Evolutionary conservation across 2,113 vertebrate genomes (phyloP).

Genomic region (Crotalus horridus): DNA sequence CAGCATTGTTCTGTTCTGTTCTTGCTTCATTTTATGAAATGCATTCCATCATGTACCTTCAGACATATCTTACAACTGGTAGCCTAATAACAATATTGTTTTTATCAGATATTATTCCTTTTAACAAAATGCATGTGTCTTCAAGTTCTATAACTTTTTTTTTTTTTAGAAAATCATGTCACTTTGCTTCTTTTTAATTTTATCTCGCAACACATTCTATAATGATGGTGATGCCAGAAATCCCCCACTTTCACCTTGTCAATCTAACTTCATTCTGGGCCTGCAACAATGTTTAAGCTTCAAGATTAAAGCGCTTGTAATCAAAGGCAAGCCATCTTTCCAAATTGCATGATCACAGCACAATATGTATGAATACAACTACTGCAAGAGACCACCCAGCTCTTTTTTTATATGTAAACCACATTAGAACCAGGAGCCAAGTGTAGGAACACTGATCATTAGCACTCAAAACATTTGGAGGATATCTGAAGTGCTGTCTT

Average conservation of each 20-base stretch:
- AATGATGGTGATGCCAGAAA: neutral
- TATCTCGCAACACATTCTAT: neutral
- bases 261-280: neutral
- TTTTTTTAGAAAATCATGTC: neutral
- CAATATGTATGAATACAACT: constrained; percentile 1
- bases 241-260: neutral
- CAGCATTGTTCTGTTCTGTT: neutral
- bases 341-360: constrained; percentile 3
- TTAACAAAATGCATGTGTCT: neutral
- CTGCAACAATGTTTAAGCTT: constrained; percentile 4
- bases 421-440: constrained; percentile 1
- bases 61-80: neutral
- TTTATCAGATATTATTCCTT: neutral
- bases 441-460: neutral
- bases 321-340: constrained; percentile 3
- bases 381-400: constrained; percentile 6
- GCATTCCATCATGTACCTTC: neutral
- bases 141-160: neutral
- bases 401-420: constrained; percentile 16
- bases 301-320: neutral
- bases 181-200: neutral
- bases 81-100: neutral
- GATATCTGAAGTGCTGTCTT: neutral
- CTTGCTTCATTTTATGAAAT: neutral
- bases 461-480: neutral